A percentile compares a stretch with the other conserved stretches of the same genome.
Evolutionary conservation across 2,888 invertebrate species (phyloP).

Genomic region (Pegoplata infirma): DNA sequence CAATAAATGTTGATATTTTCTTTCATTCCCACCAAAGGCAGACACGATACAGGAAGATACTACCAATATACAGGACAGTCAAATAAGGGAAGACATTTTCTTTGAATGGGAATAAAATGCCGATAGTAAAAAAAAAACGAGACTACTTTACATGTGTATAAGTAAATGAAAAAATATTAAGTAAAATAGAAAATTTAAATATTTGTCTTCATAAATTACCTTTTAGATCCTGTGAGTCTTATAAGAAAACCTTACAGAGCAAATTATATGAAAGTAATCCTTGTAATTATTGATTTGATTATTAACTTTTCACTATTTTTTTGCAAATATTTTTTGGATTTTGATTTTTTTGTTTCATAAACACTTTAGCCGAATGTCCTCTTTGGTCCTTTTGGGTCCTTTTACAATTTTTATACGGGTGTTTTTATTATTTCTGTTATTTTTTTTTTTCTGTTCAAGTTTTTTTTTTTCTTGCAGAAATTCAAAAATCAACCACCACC

Average conservation of each 20-base stretch:
- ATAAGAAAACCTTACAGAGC: neutral
- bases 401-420: neutral
- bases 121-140: slow-evolving; percentile 34
- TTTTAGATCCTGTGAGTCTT: neutral
- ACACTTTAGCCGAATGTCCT: no score
- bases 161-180: neutral
- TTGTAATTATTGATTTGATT: neutral
- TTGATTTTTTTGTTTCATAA: neutral
- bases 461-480: no score
- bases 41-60: slow-evolving; percentile 17
- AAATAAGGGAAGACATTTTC: neutral
- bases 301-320: neutral
- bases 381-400: no score
- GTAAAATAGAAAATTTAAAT: neutral
- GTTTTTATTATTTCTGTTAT: neutral
- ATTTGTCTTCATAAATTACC: neutral
- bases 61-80: slow-evolving; percentile 21
- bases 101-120: slow-evolving; percentile 21
- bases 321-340: neutral
- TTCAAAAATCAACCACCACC: slow-evolving; percentile 17
- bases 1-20: neutral
- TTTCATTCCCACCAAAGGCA: slow-evolving; percentile 24
- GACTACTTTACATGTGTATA: neutral
- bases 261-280: neutral
- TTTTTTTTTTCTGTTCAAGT: slow-evolving; percentile 5